A percentile compares a stretch with the other conserved stretches of the same genome.
These are phyloP conservation scores for Scaptomyza polygonia DNA, from an alignment of 2,888 invertebrate genomes.

Conservation along the genomic window DNA sequence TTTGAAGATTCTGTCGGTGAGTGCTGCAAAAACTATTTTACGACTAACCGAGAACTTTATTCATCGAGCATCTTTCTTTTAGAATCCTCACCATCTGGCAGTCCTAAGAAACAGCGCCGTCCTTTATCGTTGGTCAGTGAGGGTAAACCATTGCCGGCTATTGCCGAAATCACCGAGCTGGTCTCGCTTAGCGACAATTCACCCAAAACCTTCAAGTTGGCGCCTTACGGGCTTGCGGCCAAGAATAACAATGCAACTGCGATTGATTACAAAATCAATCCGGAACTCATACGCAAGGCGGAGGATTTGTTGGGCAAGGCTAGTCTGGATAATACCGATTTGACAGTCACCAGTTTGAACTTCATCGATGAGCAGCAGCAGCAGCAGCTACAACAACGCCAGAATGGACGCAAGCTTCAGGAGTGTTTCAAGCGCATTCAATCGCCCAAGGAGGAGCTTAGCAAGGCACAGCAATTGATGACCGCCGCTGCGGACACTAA, in stretches of 20 bases:
- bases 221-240: slow-evolving; percentile 73
- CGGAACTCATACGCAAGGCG: slow-evolving; percentile 84
- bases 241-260: slow-evolving; percentile 62
- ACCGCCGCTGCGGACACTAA: background rate
- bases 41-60: background rate
- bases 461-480: slow-evolving; percentile 36
- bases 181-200: slow-evolving; percentile 87
- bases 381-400: slow-evolving; percentile 66
- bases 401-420: slow-evolving; percentile 65
- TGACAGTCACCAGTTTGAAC: slow-evolving; percentile 86
- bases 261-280: slow-evolving; percentile 84
- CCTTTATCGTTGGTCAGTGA: slow-evolving; percentile 88
- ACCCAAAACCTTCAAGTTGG: slow-evolving; percentile 82
- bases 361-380: slow-evolving; percentile 87
- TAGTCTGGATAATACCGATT: slow-evolving; percentile 84
- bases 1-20: slow-evolving; percentile 90
- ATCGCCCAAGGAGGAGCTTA: slow-evolving; percentile 66
- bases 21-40: slow-evolving; percentile 14
- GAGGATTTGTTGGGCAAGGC: slow-evolving; percentile 84
- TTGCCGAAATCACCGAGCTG: slow-evolving; percentile 89
- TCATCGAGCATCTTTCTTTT: background rate
- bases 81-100: slow-evolving; percentile 87
- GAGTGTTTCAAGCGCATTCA: slow-evolving; percentile 70
- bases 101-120: slow-evolving; percentile 86
- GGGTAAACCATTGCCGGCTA: slow-evolving; percentile 88